Conservation (phyloP, 2,888 invertebrate species). For the Tenthredo distinguenda region DNA sequence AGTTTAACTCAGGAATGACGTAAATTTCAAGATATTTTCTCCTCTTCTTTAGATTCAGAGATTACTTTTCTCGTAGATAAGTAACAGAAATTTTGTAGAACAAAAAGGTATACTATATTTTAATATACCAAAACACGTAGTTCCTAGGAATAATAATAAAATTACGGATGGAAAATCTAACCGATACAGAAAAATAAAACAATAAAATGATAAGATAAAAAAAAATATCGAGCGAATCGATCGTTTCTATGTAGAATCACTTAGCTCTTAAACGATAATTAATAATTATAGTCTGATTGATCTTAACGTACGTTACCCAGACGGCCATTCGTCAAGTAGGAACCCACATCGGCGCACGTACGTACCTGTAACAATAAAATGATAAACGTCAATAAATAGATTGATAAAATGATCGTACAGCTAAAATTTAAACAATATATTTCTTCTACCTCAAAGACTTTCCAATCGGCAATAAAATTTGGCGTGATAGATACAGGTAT, state of each 20-base stretch:
- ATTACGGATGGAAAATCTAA: too few species aligned
- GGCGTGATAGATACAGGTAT: not conserved
- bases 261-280: conserved; percentile 13
- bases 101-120: not conserved
- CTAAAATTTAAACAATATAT: not conserved
- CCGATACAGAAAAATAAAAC: not conserved
- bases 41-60: not conserved
- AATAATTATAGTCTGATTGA: conserved; percentile 49
- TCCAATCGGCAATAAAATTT: not conserved
- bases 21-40: not conserved
- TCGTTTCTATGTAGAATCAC: not conserved
- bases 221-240: not conserved
- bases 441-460: not conserved
- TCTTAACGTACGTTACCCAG: conserved; percentile 51
- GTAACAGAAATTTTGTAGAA: not conserved
- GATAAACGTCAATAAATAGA: not conserved
- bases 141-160: too few species aligned
- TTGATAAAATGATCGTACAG: not conserved
- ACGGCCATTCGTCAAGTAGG: conserved; percentile 52
- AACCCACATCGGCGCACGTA: conserved; percentile 52
- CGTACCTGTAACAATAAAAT: conserved; percentile 50
- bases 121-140: too few species aligned
- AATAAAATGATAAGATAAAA: not conserved
- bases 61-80: not conserved
- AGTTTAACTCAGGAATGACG: not conserved